Percentiles rank a stretch among this genome's conserved stretches.
Evolutionary conservation across 2,113 vertebrate genomes (phyloP).

Genomic region (Lucifuga dentata): DNA sequence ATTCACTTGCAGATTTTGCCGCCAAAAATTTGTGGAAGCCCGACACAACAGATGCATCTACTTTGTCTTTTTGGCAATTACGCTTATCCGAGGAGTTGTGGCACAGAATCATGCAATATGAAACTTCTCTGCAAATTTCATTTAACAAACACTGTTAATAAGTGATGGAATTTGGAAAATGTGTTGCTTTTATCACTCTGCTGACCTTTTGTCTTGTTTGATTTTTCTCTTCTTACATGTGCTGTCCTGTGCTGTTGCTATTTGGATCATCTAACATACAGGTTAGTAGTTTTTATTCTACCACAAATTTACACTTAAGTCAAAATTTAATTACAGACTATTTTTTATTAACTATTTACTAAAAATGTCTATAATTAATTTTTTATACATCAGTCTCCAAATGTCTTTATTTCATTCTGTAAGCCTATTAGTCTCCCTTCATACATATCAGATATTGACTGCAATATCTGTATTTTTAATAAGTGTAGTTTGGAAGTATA

Average conservation of each 20-base stretch:
- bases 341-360: too few species aligned
- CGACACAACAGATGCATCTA: conserved; percentile 66
- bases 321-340: too few species aligned
- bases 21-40: conserved; percentile 76
- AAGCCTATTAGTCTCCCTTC: too few species aligned
- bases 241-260: conserved; percentile 37
- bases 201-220: conserved; percentile 48
- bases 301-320: neutral
- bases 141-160: conserved; percentile 14
- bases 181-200: conserved; percentile 34
- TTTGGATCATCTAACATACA: conserved; percentile 58
- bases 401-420: too few species aligned
- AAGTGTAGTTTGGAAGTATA: too few species aligned
- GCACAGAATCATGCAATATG: conserved; percentile 52
- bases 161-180: conserved; percentile 23
- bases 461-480: too few species aligned
- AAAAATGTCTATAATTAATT: too few species aligned
- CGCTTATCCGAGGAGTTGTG: conserved; percentile 49
- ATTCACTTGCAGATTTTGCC: conserved; percentile 78
- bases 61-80: conserved; percentile 70
- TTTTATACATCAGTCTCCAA: too few species aligned
- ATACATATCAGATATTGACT: too few species aligned
- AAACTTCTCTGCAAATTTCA: conserved; percentile 26
- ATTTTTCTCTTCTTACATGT: conserved; percentile 56
- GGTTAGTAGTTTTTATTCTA: conserved; percentile 67